These are phyloP conservation scores for Uromys caudimaculatus DNA, from an alignment of 2,797 vertebrate species.

Conservation along the genomic window DNA sequence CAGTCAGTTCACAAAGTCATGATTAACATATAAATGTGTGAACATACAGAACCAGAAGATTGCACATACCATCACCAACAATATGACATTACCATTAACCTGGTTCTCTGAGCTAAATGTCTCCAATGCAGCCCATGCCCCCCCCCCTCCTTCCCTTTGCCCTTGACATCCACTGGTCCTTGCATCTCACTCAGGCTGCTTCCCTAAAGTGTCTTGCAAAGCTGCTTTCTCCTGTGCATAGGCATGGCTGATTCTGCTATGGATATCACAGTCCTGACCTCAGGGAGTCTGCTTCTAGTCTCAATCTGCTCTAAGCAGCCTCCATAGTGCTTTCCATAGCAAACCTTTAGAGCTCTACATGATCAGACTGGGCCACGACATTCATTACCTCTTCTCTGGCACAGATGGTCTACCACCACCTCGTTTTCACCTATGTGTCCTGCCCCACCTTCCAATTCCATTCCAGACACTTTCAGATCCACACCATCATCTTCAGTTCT, in stretches of 20 bases:
- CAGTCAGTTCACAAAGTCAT: background rate
- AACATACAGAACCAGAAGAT: background rate
- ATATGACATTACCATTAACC: background rate
- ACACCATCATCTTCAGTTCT: background rate
- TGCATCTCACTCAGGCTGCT: background rate
- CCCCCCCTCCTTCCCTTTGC: background rate
- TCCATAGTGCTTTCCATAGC: too few species aligned
- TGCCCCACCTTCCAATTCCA: background rate
- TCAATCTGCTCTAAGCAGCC: background rate
- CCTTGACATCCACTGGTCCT: background rate
- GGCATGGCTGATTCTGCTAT: background rate
- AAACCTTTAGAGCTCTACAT: background rate
- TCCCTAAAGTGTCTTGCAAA: background rate
- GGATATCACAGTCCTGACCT: background rate
- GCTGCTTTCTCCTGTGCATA: background rate
- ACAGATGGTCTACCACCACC: background rate
- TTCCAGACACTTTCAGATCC: background rate
- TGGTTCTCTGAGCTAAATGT: background rate
- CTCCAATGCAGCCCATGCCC: background rate
- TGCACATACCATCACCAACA: too few species aligned
- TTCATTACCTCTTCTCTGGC: background rate
- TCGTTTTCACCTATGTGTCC: background rate
- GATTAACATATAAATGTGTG: background rate
- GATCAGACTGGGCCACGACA: background rate
- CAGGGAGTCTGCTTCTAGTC: background rate